phyloP scores from a whole-genome alignment of 2,888 invertebrate species.

The Dendrolimus houi region DNA sequence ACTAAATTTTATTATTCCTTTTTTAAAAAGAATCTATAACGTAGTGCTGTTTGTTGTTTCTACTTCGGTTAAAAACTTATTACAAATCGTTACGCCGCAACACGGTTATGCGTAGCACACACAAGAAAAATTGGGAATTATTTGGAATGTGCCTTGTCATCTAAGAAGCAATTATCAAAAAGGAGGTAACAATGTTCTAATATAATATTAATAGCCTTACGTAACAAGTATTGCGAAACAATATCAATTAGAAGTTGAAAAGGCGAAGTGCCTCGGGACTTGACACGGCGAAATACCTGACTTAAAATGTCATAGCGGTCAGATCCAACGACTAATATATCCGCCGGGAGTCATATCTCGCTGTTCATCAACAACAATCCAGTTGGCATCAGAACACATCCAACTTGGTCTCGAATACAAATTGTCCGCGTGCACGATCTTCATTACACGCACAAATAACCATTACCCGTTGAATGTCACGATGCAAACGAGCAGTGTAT shows the following conservation, averaged over 20 bases:
- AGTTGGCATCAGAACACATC: conserved; percentile 34
- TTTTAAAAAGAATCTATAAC: no score
- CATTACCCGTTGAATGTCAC: conserved; percentile 31
- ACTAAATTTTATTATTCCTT: no score
- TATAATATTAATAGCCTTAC: no score
- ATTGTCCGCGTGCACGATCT: conserved; percentile 37
- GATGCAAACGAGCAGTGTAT: conserved; percentile 27
- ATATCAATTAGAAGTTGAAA: conserved; percentile 36
- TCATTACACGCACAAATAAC: conserved; percentile 42
- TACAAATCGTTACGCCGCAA: no score
- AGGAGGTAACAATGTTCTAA: conserved; percentile 15
- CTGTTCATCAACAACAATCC: conserved; percentile 35
- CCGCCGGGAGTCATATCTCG: conserved; percentile 33
- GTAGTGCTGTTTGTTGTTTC: no score
- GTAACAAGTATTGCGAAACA: conserved; percentile 28
- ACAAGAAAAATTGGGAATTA: no score
- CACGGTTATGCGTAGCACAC: no score
- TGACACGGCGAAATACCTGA: conserved; percentile 25
- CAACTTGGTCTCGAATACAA: conserved; percentile 18
- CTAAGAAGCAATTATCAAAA: background rate
- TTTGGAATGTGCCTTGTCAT: background rate
- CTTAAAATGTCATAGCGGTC: conserved; percentile 30
- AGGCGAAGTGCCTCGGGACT: conserved; percentile 23
- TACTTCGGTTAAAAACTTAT: no score
- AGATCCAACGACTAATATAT: conserved; percentile 30